Base-by-base conservation (phyloP, 2,888 invertebrate genomes). In the Anodontia alba region DNA sequence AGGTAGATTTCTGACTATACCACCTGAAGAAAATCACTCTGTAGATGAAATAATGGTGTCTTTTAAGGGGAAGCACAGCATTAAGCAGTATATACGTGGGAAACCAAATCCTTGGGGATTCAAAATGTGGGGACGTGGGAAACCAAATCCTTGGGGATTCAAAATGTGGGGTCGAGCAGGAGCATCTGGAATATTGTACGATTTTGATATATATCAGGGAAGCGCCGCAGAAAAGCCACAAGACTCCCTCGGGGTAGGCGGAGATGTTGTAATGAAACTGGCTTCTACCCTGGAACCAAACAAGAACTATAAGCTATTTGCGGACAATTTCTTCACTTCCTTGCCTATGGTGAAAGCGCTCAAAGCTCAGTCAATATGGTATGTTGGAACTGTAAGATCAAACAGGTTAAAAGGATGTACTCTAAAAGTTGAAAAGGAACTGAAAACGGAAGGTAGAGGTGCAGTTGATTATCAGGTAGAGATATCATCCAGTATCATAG, bases 121-220 rank as follows among this genome's bases (percentile, higher is more conserved):
- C n/a, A n/a, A n/a, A n/a, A n/a, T n/a, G n/a, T n/a, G n/a, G n/a
- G n/a, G 70, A 36, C n/a, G n/a, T 36, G 79, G 74, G 15, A 54
- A 29, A 54, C 77, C 84, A 26, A 73, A 78, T 42, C 79, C 80
- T 36, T 77, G 79, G 80, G 83, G 81, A 2, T 81, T 79, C 68
- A 87, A 85, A 29, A 3, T 81, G 12, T 81, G 84, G 82, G 78
- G 81, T n/a, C 23, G 84, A 0, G 81, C 84, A 71, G 83, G 87
- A n/a, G 73, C 75, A 20, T 83, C 80, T 29, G 84, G 81, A 5
- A 67, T 81, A 38, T 66, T 83, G n/a, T 80, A 83, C 71, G 76
- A 85, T 51, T 78, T 85, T 74, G 76, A 85, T 46, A 51, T 85
- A 0, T 80, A 77, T 51, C 76, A 71, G 38, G 84, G 81, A 15